Conservation (phyloP, 2,888 invertebrate species). For the Hemithea aestivaria region DNA sequence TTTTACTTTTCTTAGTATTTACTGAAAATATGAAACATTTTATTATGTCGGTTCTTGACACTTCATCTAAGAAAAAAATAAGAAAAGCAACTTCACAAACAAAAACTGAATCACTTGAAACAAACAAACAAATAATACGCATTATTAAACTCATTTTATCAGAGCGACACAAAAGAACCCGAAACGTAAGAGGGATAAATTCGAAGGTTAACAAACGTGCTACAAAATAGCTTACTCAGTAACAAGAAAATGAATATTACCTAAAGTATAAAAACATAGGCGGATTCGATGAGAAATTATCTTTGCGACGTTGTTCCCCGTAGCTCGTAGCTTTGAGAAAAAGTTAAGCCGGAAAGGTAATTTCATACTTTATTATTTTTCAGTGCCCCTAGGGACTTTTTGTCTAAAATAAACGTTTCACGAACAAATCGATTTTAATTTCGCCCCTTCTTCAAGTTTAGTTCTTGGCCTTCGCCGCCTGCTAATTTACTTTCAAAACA, state of each 20-base stretch:
- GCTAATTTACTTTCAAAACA: slow-evolving; percentile 21
- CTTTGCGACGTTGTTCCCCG: slow-evolving; percentile 38
- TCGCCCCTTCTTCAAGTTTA: slow-evolving; percentile 20
- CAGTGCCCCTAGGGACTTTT: slow-evolving; percentile 41
- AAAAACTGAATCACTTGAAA: slow-evolving; percentile 13
- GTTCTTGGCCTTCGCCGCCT: slow-evolving; percentile 15
- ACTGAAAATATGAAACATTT: too few species aligned
- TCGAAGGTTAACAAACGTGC: slow-evolving; percentile 12
- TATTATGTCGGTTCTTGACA: too few species aligned
- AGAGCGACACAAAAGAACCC: slow-evolving; percentile 5
- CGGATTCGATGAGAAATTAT: slow-evolving; percentile 40
- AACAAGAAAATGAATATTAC: slow-evolving; percentile 25
- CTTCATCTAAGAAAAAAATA: too few species aligned
- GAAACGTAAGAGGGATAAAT: slow-evolving; percentile 5
- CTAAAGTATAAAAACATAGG: slow-evolving; percentile 19
- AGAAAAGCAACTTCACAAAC: too few species aligned
- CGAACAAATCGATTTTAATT: slow-evolving; percentile 46
- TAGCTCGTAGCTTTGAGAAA: slow-evolving; percentile 37
- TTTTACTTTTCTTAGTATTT: too few species aligned
- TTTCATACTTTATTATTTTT: slow-evolving; percentile 60
- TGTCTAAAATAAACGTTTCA: slow-evolving; percentile 46
- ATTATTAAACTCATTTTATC: slow-evolving; percentile 11
- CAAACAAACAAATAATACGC: slow-evolving; percentile 7
- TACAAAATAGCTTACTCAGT: slow-evolving; percentile 30
- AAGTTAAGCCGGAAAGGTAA: slow-evolving; percentile 53